Conservation (phyloP, 2,113 vertebrate genomes). For the Acanthochromis polyacanthus region DNA sequence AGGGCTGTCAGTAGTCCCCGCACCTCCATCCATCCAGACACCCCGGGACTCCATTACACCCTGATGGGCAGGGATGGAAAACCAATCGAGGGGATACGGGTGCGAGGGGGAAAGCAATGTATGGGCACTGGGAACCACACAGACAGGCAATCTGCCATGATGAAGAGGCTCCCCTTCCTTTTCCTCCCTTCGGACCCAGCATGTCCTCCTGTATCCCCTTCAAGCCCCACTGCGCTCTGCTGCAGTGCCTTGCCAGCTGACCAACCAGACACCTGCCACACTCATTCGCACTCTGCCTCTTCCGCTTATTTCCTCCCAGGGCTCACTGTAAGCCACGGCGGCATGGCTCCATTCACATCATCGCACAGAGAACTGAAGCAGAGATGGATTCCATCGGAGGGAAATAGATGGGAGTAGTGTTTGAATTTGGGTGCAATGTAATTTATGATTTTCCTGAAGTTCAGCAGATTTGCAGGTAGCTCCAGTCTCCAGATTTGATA, state of each 20-base stretch:
- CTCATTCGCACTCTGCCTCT: constrained; percentile 8
- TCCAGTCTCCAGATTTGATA: constrained; percentile 8
- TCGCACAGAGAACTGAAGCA: constrained; percentile 29
- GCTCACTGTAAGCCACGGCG: background rate
- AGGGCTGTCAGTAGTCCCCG: constrained; percentile 56
- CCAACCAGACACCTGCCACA: constrained; percentile 54
- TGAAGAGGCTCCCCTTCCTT: constrained; percentile 74
- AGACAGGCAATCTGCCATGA: constrained; percentile 86
- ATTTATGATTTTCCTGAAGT: constrained; percentile 44
- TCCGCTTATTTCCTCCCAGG: constrained; percentile 5
- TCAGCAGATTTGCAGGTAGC: constrained; percentile 33
- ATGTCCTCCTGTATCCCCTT: constrained; percentile 79
- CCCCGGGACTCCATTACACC: constrained; percentile 79
- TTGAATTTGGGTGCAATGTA: constrained; percentile 17
- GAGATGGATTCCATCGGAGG: constrained; percentile 34
- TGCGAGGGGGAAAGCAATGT: constrained; percentile 59
- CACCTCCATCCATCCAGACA: constrained; percentile 77
- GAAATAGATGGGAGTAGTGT: constrained; percentile 10
- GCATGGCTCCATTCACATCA: constrained; percentile 26
- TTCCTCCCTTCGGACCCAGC: constrained; percentile 57
- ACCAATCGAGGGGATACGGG: constrained; percentile 77
- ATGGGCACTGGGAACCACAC: constrained; percentile 55
- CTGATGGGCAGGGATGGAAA: constrained; percentile 80
- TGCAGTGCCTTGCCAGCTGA: constrained; percentile 41
- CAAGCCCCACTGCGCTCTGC: constrained; percentile 73